Evolutionary conservation across 2,113 vertebrate species (phyloP).

Genomic region (Rostratula benghalensis): DNA sequence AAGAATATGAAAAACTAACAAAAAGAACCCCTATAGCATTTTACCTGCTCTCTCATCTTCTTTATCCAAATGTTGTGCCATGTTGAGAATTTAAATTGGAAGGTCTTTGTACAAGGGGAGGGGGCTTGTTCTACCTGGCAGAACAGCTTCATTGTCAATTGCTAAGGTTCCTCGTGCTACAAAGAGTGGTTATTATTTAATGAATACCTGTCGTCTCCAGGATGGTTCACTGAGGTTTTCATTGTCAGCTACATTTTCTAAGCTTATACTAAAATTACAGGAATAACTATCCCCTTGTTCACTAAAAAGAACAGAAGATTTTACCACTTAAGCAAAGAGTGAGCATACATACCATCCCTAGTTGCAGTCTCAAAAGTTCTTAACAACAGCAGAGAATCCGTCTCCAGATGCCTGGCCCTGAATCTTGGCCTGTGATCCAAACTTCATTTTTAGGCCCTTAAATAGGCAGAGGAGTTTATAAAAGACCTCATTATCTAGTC

Average conservation of each 20-base stretch:
- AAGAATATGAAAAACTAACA: neutral
- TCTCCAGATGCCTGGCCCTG: neutral
- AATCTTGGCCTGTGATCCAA: neutral
- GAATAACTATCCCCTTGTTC: neutral
- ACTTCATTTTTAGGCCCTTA: neutral
- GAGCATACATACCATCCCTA: neutral
- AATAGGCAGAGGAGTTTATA: slow-evolving; percentile 1
- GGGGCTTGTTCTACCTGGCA: neutral
- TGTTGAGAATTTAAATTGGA: slow-evolving; percentile 2
- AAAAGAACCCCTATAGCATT: neutral
- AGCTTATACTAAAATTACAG: slow-evolving; percentile 23
- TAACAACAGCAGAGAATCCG: neutral
- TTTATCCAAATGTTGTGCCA: neutral
- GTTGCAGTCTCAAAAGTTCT: neutral
- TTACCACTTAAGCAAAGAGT: neutral
- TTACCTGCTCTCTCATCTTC: neutral
- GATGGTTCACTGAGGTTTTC: slow-evolving; percentile 16
- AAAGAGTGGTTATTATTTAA: slow-evolving; percentile 47
- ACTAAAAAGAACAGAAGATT: slow-evolving; percentile 1
- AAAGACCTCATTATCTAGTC: slow-evolving; percentile 1
- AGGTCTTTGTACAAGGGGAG: neutral
- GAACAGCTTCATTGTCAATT: neutral
- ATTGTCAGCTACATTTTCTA: neutral
- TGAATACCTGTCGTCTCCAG: neutral
- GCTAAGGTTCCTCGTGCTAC: neutral